Percentiles rank a stretch among this genome's conserved stretches.
Evolutionary conservation across 1,140 invertebrate species (phyloP).

Genomic region (Grapholita molesta): DNA sequence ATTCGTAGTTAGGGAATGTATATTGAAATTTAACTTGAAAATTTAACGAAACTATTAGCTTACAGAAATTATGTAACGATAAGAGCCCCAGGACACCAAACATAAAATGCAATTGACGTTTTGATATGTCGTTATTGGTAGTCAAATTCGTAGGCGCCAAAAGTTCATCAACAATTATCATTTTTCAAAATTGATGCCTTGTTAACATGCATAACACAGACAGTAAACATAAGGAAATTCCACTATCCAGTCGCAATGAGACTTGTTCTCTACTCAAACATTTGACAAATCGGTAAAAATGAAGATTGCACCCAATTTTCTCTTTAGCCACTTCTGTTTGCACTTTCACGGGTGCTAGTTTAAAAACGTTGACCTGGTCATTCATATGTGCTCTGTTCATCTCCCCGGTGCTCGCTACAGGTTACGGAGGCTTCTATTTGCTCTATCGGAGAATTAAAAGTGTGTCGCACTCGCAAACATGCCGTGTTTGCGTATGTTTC

Average conservation of each 20-base stretch:
- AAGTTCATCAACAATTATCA: not conserved
- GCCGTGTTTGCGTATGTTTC: slow-evolving; percentile 35
- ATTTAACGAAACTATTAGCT: no score
- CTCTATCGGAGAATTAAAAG: slow-evolving; percentile 43
- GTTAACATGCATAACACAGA: not conserved
- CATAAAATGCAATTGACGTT: no score
- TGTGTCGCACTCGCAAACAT: slow-evolving; percentile 43
- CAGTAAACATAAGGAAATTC: not conserved
- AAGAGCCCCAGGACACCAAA: no score
- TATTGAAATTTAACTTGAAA: no score
- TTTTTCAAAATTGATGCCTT: not conserved
- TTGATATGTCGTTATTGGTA: no score
- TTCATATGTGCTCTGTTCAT: slow-evolving; percentile 46
- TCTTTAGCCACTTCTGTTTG: slow-evolving; percentile 57
- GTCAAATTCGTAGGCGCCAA: not conserved
- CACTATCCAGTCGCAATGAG: not conserved
- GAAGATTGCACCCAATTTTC: slow-evolving; percentile 43
- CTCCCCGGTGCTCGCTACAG: slow-evolving; percentile 27
- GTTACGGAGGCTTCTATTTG: slow-evolving; percentile 34
- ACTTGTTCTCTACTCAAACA: slow-evolving; percentile 7
- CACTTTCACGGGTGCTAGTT: slow-evolving; percentile 60
- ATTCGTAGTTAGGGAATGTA: no score
- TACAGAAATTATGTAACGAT: no score
- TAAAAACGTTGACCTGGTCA: slow-evolving; percentile 56
- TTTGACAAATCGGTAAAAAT: slow-evolving; percentile 9